phyloP scores from a whole-genome alignment of 2,797 vertebrate species.

The Tangara arthus region DNA sequence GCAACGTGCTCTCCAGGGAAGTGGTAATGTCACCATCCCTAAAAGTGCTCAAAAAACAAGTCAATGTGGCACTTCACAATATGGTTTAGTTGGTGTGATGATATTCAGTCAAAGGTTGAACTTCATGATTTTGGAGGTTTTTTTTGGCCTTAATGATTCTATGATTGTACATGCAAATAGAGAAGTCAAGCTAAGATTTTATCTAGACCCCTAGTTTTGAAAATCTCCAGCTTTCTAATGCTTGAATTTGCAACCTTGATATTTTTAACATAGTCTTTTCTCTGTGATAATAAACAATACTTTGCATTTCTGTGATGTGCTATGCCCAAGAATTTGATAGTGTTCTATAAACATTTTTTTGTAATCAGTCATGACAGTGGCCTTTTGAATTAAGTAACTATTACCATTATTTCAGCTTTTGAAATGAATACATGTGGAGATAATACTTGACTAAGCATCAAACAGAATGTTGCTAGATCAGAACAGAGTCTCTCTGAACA shows the following conservation, averaged over 20 bases:
- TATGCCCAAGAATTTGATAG: neutral
- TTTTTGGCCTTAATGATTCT: neutral
- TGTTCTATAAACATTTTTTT: neutral
- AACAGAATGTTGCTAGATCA: neutral
- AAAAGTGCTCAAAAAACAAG: neutral
- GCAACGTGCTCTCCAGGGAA: neutral
- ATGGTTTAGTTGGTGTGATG: neutral
- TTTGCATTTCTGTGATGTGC: neutral
- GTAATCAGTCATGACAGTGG: neutral
- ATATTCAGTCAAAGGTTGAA: neutral
- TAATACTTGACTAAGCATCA: neutral
- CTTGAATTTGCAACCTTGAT: neutral
- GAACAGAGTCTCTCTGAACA: neutral
- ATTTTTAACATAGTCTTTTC: neutral
- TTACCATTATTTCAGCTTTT: constrained; percentile 13
- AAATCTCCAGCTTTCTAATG: neutral
- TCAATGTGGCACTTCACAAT: accelerated
- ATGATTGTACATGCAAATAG: neutral
- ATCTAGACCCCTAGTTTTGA: neutral
- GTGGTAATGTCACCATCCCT: neutral
- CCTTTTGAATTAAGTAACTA: constrained; percentile 11
- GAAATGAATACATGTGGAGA: neutral
- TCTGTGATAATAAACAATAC: neutral
- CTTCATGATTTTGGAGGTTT: neutral
- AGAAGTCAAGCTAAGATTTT: neutral